phyloP scores from a whole-genome alignment of 2,888 invertebrate species.

The Thymelicus sylvestris region DNA sequence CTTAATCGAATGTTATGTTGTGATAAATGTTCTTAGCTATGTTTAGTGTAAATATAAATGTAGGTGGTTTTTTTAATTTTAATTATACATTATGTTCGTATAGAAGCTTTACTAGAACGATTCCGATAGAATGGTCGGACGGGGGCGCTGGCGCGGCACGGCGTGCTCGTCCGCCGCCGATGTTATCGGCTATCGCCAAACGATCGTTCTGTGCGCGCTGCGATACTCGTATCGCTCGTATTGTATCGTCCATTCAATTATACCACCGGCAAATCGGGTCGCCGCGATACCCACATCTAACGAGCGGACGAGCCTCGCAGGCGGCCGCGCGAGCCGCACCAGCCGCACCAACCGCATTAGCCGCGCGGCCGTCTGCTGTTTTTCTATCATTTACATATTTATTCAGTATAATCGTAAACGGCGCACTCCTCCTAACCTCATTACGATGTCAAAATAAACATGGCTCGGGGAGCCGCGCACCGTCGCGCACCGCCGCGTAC shows the following conservation, averaged over 20 bases:
- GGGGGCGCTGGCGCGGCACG: too few species aligned
- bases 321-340: not conserved
- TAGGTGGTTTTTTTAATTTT: too few species aligned
- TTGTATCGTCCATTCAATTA: constrained; percentile 21
- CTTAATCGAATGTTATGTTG: too few species aligned
- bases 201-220: constrained; percentile 35
- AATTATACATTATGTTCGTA: too few species aligned
- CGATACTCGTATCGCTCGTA: constrained; percentile 17
- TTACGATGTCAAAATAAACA: constrained; percentile 35
- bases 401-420: constrained; percentile 34
- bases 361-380: constrained; percentile 37
- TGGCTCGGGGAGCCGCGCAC: constrained; percentile 7
- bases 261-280: not conserved
- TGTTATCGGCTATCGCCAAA: constrained; percentile 30
- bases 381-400: constrained; percentile 36
- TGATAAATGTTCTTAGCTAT: too few species aligned
- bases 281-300: constrained; percentile 26
- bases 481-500: constrained; percentile 7
- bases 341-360: not conserved
- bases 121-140: too few species aligned
- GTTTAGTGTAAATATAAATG: too few species aligned
- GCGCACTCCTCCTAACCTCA: constrained; percentile 29
- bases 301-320: constrained; percentile 33
- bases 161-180: constrained; percentile 15
- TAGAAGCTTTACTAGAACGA: too few species aligned